These are phyloP conservation scores for Mormyrops boulengeri DNA, from an alignment of 2,797 vertebrate species.

Conservation along the genomic window DNA sequence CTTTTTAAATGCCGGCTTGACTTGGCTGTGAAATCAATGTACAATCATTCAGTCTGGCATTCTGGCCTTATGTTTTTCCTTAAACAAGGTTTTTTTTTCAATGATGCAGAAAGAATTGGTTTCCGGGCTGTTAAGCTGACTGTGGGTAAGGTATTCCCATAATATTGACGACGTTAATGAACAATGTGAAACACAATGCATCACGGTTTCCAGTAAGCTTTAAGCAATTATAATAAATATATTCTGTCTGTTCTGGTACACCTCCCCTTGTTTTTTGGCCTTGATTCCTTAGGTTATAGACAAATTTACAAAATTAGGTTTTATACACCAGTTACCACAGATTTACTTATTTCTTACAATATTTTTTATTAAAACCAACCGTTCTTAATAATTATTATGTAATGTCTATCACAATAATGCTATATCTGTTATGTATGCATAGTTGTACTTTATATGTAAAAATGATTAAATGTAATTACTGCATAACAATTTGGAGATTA, in stretches of 20 bases:
- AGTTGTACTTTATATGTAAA: background rate
- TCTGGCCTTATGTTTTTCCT: background rate
- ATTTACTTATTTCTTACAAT: background rate
- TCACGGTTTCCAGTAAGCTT: background rate
- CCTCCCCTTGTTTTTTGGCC: background rate
- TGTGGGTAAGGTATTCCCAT: background rate
- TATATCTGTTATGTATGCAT: background rate
- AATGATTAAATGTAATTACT: background rate
- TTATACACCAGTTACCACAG: background rate
- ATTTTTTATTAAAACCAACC: background rate
- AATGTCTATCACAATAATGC: background rate
- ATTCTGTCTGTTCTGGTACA: background rate
- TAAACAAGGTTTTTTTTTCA: background rate
- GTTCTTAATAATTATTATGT: background rate
- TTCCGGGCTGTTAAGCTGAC: background rate
- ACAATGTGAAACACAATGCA: constrained; percentile 1
- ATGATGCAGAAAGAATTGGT: background rate
- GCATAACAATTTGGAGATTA: background rate
- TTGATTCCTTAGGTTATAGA: background rate
- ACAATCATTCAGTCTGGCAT: background rate
- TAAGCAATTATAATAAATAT: constrained; percentile 2
- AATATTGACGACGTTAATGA: background rate
- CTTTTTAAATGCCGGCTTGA: background rate
- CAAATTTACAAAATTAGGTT: constrained; percentile 1
- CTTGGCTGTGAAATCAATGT: background rate